Conservation (phyloP, 2,113 vertebrate species). For the Pandion haliaetus region DNA sequence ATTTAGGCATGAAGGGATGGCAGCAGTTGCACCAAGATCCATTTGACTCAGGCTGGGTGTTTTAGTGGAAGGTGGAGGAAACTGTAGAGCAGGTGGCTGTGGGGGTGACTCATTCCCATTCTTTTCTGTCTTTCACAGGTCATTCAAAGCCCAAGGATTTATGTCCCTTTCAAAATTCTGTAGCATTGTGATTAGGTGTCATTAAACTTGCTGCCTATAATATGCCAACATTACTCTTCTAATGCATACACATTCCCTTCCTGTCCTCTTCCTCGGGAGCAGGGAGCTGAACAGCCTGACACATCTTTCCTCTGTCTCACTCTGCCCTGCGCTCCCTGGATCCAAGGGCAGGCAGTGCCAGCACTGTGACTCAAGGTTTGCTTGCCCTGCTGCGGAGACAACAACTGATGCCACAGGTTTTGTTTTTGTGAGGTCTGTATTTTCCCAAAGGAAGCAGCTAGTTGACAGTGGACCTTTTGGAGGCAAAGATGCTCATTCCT, state of each 20-base stretch:
- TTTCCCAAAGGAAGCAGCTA: not conserved
- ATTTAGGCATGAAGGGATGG: not conserved
- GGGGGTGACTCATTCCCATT: not conserved
- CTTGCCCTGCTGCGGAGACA: not conserved
- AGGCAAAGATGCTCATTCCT: not conserved
- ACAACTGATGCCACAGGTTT: not conserved
- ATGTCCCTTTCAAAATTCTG: not conserved
- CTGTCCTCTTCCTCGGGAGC: not conserved
- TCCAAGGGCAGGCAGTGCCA: not conserved
- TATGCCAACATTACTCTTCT: not conserved
- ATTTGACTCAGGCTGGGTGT: not conserved
- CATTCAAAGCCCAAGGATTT: not conserved
- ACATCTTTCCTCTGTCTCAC: not conserved
- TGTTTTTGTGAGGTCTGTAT: not conserved
- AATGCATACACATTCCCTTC: not conserved
- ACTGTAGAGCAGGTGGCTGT: not conserved
- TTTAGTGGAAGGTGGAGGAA: not conserved
- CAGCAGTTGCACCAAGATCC: not conserved
- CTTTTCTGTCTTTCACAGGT: slow-evolving; percentile 18
- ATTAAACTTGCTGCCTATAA: not conserved
- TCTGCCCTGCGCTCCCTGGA: not conserved
- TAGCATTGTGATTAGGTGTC: not conserved
- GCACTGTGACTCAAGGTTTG: not conserved
- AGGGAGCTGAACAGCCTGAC: not conserved
- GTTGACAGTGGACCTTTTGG: not conserved